Percentiles rank a stretch among this genome's conserved stretches.
Evolutionary conservation across 2,113 vertebrate genomes (phyloP).

Genomic region (Motacilla tschutschensis): DNA sequence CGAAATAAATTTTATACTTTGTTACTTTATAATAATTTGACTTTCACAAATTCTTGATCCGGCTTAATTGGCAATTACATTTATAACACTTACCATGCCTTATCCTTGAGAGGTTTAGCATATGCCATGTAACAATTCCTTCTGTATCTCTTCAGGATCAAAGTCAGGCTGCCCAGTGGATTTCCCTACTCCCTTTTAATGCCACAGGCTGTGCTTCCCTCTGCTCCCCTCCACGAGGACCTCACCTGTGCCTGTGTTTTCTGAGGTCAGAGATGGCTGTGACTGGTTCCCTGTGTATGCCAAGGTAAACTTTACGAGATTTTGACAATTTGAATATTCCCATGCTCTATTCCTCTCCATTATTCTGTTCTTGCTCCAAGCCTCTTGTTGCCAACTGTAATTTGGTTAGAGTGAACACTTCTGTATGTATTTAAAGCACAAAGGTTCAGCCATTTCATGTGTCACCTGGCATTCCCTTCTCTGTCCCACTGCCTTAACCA

Average conservation of each 20-base stretch:
- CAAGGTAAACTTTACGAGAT: neutral
- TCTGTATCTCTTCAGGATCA: neutral
- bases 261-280: neutral
- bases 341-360: neutral
- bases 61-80: no score
- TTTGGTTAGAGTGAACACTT: neutral
- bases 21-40: no score
- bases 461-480: neutral
- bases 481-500: neutral
- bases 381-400: neutral
- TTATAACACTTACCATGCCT: no score
- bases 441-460: neutral
- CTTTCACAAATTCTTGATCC: no score
- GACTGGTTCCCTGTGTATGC: neutral
- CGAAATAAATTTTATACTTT: no score
- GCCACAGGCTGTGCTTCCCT: neutral
- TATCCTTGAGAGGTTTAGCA: neutral
- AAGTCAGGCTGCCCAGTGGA: neutral
- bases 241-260: neutral
- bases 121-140: neutral
- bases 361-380: neutral
- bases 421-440: neutral
- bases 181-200: neutral
- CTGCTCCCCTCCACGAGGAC: neutral
- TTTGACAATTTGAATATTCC: neutral